phyloP scores from a whole-genome alignment of 2,888 invertebrate species.

The Lysandra bellargus region DNA sequence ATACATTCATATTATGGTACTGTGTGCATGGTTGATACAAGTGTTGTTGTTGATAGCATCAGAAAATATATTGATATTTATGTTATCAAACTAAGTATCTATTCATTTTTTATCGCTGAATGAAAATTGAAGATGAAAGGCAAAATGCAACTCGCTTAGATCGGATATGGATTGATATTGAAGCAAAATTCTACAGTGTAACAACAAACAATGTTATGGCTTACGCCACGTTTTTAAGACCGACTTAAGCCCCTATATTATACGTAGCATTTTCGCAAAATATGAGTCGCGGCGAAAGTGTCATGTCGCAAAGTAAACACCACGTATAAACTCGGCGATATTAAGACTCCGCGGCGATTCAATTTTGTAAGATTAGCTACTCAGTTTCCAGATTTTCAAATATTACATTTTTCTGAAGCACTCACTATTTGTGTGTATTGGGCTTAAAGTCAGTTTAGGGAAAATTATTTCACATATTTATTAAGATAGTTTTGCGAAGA shows the following conservation, averaged over 20 bases:
- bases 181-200: neutral
- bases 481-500: neutral
- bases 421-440: neutral
- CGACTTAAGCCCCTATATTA: neutral
- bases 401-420: neutral
- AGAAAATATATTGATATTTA: too few relatives aligned
- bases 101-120: neutral
- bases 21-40: neutral
- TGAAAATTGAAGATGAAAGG: neutral
- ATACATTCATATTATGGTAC: neutral
- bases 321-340: neutral
- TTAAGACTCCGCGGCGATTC: constrained; percentile 11
- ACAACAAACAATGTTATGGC: neutral
- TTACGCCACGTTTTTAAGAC: neutral
- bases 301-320: constrained; percentile 16
- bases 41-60: neutral
- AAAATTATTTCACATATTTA: neutral
- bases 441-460: neutral
- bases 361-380: constrained; percentile 16
- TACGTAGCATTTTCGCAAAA: constrained; percentile 27
- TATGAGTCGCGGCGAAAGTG: constrained; percentile 16
- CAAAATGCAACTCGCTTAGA: neutral
- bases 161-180: neutral
- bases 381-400: neutral
- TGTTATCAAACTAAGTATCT: neutral